Percentiles rank a stretch among this genome's conserved stretches.
Conservation (phyloP, 2,888 invertebrate species). For the Synanthedon myopaeformis region DNA sequence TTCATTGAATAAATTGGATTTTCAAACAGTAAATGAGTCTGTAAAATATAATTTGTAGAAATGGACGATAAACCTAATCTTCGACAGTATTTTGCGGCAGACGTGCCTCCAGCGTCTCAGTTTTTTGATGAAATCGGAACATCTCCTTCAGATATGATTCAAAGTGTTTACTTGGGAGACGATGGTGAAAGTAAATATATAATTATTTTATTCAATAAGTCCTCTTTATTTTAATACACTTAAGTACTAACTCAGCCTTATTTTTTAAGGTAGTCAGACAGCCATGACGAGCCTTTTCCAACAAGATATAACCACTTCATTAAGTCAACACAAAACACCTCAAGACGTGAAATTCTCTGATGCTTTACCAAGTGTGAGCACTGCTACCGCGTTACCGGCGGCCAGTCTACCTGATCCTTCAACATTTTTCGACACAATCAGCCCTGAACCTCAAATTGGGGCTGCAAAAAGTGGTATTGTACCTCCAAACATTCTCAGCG, state of each 20-base stretch:
- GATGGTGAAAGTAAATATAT: constrained; percentile 30
- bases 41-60: constrained; percentile 7
- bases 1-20: no score
- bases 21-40: no score
- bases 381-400: constrained; percentile 41
- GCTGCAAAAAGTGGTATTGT: constrained; percentile 29
- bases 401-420: constrained; percentile 58
- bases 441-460: constrained; percentile 45
- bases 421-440: constrained; percentile 62
- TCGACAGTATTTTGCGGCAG: constrained; percentile 68
- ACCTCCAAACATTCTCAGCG: constrained; percentile 31
- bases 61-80: constrained; percentile 67
- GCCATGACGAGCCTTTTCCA: constrained; percentile 29
- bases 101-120: constrained; percentile 53
- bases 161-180: constrained; percentile 58
- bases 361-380: constrained; percentile 47
- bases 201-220: neutral
- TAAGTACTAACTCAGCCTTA: neutral
- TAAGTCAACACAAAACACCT: constrained; percentile 27
- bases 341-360: constrained; percentile 43
- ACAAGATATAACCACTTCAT: constrained; percentile 37
- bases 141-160: constrained; percentile 59
- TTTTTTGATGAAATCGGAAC: constrained; percentile 65
- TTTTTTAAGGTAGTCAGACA: constrained; percentile 21
- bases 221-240: neutral